Evolutionary conservation across 2,888 invertebrate genomes (phyloP).

Genomic region (Spodoptera picta): DNA sequence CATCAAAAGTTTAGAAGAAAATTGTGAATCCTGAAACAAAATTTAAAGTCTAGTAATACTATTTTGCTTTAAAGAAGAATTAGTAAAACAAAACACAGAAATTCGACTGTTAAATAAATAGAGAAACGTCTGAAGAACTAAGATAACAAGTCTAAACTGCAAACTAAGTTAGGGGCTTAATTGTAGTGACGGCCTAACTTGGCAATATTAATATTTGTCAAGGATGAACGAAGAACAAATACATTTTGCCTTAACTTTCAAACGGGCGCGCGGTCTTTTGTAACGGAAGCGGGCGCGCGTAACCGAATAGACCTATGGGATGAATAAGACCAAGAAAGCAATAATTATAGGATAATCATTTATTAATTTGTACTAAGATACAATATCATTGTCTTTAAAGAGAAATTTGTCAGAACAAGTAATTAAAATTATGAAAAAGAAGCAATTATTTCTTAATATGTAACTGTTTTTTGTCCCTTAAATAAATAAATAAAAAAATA

Average conservation of each 20-base stretch:
- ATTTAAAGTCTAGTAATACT: constrained; percentile 15
- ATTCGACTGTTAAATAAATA: constrained; percentile 73
- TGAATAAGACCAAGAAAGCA: too few relatives aligned
- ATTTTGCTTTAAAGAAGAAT: constrained; percentile 56
- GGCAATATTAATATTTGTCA: constrained; percentile 69
- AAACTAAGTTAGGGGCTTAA: constrained; percentile 73
- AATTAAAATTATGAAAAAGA: too few relatives aligned
- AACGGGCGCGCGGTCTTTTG: too few relatives aligned
- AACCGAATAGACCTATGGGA: too few relatives aligned
- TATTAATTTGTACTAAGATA: too few relatives aligned
- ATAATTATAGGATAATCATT: too few relatives aligned
- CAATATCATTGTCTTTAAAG: too few relatives aligned
- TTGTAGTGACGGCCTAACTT: constrained; percentile 66
- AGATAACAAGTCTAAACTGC: constrained; percentile 75
- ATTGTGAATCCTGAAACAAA: constrained; percentile 17
- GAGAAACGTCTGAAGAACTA: constrained; percentile 76
- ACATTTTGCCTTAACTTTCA: constrained; percentile 48
- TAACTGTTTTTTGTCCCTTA: too few relatives aligned
- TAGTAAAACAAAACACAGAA: constrained; percentile 66
- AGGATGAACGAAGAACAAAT: constrained; percentile 58
- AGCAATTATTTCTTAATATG: too few relatives aligned
- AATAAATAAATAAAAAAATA: too few relatives aligned
- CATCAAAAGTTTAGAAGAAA: constrained; percentile 9
- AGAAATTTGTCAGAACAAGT: too few relatives aligned
- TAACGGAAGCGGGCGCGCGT: too few relatives aligned